These are phyloP conservation scores for Myiotriccus ornatus DNA, from an alignment of 2,797 vertebrate species.

Conservation along the genomic window DNA sequence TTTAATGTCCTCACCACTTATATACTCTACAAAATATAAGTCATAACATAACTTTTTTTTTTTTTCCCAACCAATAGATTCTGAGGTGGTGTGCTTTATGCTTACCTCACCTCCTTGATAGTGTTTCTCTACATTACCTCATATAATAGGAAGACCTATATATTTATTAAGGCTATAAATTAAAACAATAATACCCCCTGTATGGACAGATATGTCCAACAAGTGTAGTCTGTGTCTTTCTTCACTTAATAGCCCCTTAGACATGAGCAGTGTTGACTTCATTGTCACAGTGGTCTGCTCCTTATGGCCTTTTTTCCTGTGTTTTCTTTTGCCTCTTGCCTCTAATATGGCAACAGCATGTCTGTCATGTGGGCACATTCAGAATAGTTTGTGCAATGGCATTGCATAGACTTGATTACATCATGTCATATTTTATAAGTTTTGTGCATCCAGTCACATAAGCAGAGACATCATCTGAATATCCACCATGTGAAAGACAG, in stretches of 20 bases:
- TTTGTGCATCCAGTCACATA: not conserved
- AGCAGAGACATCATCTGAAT: not conserved
- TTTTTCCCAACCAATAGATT: not conserved
- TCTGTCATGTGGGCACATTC: not conserved
- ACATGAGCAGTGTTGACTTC: not conserved
- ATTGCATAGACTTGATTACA: not conserved
- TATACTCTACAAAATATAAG: not conserved
- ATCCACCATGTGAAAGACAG: not conserved
- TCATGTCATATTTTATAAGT: not conserved
- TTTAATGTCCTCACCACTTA: not conserved
- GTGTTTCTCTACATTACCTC: fast-evolving
- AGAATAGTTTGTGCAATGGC: not conserved
- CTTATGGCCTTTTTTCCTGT: not conserved
- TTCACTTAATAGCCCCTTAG: not conserved
- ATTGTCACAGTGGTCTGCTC: not conserved
- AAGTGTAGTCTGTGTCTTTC: not conserved
- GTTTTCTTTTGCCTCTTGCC: not conserved
- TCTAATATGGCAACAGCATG: fast-evolving
- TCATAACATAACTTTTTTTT: not conserved
- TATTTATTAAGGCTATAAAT: not conserved
- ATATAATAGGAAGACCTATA: not conserved
- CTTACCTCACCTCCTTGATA: not conserved
- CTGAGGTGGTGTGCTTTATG: not conserved
- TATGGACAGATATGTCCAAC: not conserved
- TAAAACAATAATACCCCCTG: fast-evolving